These are phyloP conservation scores for Plebejus argus DNA, from an alignment of 2,888 invertebrate species.

Conservation along the genomic window DNA sequence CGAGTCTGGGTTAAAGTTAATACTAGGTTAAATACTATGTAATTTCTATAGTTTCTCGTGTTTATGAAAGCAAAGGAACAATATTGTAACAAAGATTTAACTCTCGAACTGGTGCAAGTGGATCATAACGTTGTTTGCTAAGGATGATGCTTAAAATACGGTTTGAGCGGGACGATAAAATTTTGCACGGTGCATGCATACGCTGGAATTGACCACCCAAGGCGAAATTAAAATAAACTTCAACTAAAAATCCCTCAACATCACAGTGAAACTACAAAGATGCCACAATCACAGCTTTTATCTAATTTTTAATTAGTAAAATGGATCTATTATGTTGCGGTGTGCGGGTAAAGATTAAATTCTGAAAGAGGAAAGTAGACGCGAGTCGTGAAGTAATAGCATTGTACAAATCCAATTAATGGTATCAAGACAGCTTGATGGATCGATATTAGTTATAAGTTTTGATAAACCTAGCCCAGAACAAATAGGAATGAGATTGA, in stretches of 20 bases:
- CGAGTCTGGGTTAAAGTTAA: not conserved
- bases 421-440: conserved; percentile 58
- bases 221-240: conserved; percentile 57
- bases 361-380: conserved; percentile 49
- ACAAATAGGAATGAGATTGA: conserved; percentile 8
- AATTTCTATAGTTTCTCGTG: no score
- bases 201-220: not conserved
- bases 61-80: no score
- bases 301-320: conserved; percentile 76
- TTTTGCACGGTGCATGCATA: not conserved
- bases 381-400: conserved; percentile 14
- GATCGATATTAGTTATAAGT: conserved; percentile 50
- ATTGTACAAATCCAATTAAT: conserved; percentile 65
- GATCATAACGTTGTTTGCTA: no score
- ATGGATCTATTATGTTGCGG: conserved; percentile 72
- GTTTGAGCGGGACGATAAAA: not conserved
- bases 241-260: conserved; percentile 52
- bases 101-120: no score
- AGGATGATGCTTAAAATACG: not conserved
- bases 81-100: no score
- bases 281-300: conserved; percentile 18
- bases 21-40: no score
- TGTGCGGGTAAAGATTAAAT: conserved; percentile 62
- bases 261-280: conserved; percentile 46
- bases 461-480: conserved; percentile 21